Conservation (phyloP, 1,140 invertebrate genomes). For the Lordiphosa clarofinis region DNA sequence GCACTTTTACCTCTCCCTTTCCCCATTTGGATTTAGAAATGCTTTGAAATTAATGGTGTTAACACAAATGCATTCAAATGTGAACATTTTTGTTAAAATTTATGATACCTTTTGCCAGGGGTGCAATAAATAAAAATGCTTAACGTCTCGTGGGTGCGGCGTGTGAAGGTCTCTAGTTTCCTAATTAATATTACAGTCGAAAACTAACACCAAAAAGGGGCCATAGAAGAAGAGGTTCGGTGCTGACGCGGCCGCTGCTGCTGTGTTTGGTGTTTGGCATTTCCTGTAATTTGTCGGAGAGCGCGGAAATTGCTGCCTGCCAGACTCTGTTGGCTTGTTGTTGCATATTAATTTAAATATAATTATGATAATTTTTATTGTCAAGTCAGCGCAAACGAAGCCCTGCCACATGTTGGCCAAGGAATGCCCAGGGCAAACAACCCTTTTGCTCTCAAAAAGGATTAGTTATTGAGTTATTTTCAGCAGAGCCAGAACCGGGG, state of each 20-base stretch:
- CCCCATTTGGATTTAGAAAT: slow-evolving; percentile 2
- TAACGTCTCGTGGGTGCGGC: slow-evolving; percentile 29
- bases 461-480: slow-evolving; percentile 78
- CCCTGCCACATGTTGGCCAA: slow-evolving; percentile 51
- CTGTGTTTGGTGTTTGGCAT: slow-evolving; percentile 53
- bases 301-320: slow-evolving; percentile 54
- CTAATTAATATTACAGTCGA: slow-evolving; percentile 54
- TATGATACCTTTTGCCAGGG: slow-evolving; percentile 4
- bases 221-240: slow-evolving; percentile 13
- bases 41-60: slow-evolving; percentile 29
- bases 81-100: slow-evolving; percentile 19
- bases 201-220: slow-evolving; percentile 32
- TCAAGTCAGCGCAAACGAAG: slow-evolving; percentile 40
- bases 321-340: slow-evolving; percentile 27
- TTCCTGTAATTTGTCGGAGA: slow-evolving; percentile 71
- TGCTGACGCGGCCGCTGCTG: slow-evolving; percentile 10
- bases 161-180: slow-evolving; percentile 34
- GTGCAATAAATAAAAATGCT: slow-evolving; percentile 32
- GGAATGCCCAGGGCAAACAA: slow-evolving; percentile 56
- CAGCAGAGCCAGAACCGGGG: slow-evolving; percentile 9
- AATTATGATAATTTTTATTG: slow-evolving; percentile 78
- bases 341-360: slow-evolving; percentile 78
- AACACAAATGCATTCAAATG: slow-evolving; percentile 39
- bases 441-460: slow-evolving; percentile 63
- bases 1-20: neutral